Percentiles rank a stretch among this genome's conserved stretches.
Evolutionary conservation across 2,113 vertebrate genomes (phyloP).

Genomic region (Pomatostomus ruficeps): DNA sequence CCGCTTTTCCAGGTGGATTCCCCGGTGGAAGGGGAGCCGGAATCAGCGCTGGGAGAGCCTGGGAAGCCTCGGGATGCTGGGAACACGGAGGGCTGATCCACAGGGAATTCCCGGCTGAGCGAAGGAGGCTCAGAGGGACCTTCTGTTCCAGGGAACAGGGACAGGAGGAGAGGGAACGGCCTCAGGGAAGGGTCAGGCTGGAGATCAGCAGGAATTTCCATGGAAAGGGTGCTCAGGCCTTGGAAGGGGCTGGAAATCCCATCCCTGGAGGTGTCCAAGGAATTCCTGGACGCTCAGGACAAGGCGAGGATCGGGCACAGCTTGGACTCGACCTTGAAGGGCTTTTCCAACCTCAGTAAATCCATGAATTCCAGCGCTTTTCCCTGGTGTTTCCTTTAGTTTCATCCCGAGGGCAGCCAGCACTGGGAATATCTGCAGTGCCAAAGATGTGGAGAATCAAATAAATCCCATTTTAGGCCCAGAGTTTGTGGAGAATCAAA

Average conservation of each 20-base stretch:
- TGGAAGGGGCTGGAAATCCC: background rate
- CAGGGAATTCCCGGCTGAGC: background rate
- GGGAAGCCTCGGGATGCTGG: background rate
- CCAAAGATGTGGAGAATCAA: background rate
- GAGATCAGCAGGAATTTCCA: background rate
- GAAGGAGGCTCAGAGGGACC: background rate
- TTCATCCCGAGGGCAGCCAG: background rate
- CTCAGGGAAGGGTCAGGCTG: background rate
- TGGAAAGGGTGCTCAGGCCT: background rate
- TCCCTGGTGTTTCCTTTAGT: background rate
- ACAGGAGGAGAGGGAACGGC: background rate
- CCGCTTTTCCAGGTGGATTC: background rate
- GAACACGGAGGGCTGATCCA: too few species aligned
- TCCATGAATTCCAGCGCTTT: background rate
- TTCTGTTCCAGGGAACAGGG: background rate
- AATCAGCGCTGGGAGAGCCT: background rate
- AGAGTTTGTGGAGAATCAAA: background rate
- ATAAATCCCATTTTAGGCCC: background rate
- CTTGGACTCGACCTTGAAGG: accelerated
- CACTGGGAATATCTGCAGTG: background rate
- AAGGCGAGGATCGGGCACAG: background rate
- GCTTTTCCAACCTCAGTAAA: background rate
- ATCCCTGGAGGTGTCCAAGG: background rate
- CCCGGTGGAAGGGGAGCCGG: background rate
- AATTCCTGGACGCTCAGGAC: background rate